These are phyloP conservation scores for Liodrosophila aerea DNA, from an alignment of 2,888 invertebrate genomes.

Conservation along the genomic window DNA sequence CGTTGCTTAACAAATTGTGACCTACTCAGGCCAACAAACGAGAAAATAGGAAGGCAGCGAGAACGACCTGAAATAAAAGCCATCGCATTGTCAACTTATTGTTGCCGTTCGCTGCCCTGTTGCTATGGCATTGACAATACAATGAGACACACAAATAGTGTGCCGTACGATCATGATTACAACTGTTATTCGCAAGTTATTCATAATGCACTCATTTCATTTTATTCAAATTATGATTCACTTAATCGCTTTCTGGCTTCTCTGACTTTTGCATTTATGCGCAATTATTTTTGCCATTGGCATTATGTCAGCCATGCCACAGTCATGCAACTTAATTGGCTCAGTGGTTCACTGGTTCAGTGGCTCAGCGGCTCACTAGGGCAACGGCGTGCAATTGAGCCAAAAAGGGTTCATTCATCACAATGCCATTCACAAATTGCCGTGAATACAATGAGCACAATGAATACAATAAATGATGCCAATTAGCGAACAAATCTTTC, in stretches of 20 bases:
- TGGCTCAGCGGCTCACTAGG: not conserved
- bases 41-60: constrained; percentile 3
- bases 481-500: constrained; percentile 8
- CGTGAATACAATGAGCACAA: constrained; percentile 7
- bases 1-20: constrained; percentile 21
- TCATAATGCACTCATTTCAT: constrained; percentile 19
- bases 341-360: constrained; percentile 8
- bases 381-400: not conserved
- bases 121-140: constrained; percentile 24
- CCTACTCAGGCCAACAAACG: constrained; percentile 17
- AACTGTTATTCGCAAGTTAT: constrained; percentile 15
- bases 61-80: no score
- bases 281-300: constrained; percentile 62
- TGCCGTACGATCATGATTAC: constrained; percentile 17
- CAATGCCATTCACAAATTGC: constrained; percentile 12
- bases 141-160: not conserved
- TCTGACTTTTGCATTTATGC: constrained; percentile 33
- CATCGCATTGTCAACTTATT: constrained; percentile 13
- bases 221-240: constrained; percentile 31
- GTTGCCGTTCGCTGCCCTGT: not conserved
- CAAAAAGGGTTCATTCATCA: not conserved
- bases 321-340: constrained; percentile 41
- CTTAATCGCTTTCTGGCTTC: constrained; percentile 20
- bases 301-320: constrained; percentile 34
- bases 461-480: constrained; percentile 1